phyloP scores from a whole-genome alignment of 2,888 invertebrate genomes.

The Podotricha telesiphe region DNA sequence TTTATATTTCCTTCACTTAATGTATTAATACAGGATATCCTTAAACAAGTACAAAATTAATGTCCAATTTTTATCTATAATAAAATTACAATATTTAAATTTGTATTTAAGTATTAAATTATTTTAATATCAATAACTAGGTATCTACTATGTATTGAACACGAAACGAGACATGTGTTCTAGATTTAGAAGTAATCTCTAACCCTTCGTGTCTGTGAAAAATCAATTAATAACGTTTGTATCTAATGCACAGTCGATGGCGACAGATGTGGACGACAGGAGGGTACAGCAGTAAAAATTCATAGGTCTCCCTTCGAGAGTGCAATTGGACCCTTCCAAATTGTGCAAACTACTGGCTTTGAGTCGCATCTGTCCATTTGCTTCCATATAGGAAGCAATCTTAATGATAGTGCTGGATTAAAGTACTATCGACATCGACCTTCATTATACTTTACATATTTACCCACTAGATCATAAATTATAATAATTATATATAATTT shows the following conservation, averaged over 20 bases:
- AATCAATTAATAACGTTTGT: conserved; percentile 79
- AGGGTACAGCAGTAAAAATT: conserved; percentile 71
- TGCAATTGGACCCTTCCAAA: conserved; percentile 64
- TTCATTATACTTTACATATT: not conserved
- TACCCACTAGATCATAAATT: not conserved
- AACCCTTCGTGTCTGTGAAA: conserved; percentile 64
- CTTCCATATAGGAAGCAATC: conserved; percentile 26
- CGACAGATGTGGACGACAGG: conserved; percentile 80
- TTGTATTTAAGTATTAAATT: not conserved
- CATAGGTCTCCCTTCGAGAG: conserved; percentile 67
- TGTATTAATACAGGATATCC: too few species aligned
- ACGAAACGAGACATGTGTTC: conserved; percentile 55
- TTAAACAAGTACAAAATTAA: too few species aligned
- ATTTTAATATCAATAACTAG: not conserved
- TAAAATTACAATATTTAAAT: too few species aligned
- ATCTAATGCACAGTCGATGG: conserved; percentile 72
- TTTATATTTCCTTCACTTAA: not conserved
- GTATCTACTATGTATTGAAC: not conserved
- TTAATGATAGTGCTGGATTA: conserved; percentile 42
- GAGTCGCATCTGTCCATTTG: conserved; percentile 81
- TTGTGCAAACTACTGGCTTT: conserved; percentile 76
- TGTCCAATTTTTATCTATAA: too few species aligned
- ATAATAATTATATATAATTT: not conserved
- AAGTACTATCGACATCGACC: conserved; percentile 26
- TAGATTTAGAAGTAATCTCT: conserved; percentile 59